Conservation (phyloP, 2,113 vertebrate genomes). For the Phyllostomus discolor region DNA sequence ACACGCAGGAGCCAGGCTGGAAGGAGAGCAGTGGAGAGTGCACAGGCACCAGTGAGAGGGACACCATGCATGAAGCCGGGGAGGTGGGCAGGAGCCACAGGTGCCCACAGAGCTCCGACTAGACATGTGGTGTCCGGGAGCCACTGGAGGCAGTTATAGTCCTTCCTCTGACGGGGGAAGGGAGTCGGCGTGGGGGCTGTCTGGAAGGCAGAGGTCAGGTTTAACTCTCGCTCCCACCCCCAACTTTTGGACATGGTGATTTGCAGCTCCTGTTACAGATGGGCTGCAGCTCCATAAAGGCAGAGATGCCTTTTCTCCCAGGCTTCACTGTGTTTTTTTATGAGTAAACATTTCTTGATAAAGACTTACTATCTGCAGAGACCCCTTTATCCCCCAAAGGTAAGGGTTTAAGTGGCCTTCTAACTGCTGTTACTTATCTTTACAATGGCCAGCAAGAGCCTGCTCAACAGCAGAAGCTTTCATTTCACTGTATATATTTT, state of each 20-base stretch:
- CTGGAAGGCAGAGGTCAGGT: not conserved
- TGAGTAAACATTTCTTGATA: slow-evolving; percentile 82
- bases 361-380: slow-evolving; percentile 81
- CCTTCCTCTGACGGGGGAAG: fast-evolving
- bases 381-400: slow-evolving; percentile 82
- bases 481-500: slow-evolving; percentile 80
- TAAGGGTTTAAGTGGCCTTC: slow-evolving; percentile 81
- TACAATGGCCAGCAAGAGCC: slow-evolving; percentile 68
- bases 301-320: slow-evolving; percentile 67
- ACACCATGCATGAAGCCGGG: fast-evolving
- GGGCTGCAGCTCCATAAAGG: slow-evolving; percentile 71
- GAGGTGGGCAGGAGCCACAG: fast-evolving
- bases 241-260: slow-evolving; percentile 3
- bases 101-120: not conserved
- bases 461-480: slow-evolving; percentile 67
- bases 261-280: slow-evolving; percentile 66
- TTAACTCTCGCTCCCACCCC: not conserved
- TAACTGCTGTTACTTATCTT: slow-evolving; percentile 83
- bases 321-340: slow-evolving; percentile 77
- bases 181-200: fast-evolving
- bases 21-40: not conserved
- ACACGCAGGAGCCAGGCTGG: not conserved
- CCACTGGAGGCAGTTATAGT: fast-evolving
- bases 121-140: not conserved
- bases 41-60: not conserved